phyloP scores from a whole-genome alignment of 1,140 invertebrate genomes.

The Habropoda laboriosa region DNA sequence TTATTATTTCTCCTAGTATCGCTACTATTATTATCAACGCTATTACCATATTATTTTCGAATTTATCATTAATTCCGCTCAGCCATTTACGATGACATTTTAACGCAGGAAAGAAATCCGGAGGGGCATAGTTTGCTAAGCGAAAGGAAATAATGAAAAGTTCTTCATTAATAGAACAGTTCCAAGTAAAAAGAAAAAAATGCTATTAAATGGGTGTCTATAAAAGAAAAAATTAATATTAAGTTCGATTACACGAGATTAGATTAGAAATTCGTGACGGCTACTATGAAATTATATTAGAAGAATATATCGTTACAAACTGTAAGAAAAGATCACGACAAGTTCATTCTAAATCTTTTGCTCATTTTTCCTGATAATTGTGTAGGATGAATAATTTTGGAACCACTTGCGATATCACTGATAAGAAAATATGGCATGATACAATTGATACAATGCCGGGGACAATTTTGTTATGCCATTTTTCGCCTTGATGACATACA shows the following conservation, averaged over 20 bases:
- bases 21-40: conserved; percentile 50
- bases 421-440: background rate
- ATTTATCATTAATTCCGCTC: conserved; percentile 43
- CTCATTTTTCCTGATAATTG: conserved; percentile 1
- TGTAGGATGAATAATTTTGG: conserved; percentile 3
- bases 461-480: conserved; percentile 24
- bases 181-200: conserved; percentile 42
- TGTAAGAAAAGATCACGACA: background rate
- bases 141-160: conserved; percentile 25
- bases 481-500: conserved; percentile 31
- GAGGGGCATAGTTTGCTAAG: conserved; percentile 48
- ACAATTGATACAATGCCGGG: conserved; percentile 9
- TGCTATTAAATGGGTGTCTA: conserved; percentile 42
- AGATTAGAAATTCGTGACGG: conserved; percentile 18
- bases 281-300: conserved; percentile 7
- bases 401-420: background rate
- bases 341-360: background rate
- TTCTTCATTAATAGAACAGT: conserved; percentile 6
- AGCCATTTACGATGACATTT: conserved; percentile 35
- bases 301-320: background rate
- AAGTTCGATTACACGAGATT: conserved; percentile 19
- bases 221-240: conserved; percentile 15
- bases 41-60: conserved; percentile 34
- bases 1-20: conserved; percentile 55
- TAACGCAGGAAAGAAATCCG: conserved; percentile 38